These are phyloP conservation scores for Hydra vulgaris DNA, from an alignment of 30 jellyfish, hydroid and myxozoan species.

Conservation along the genomic window DNA sequence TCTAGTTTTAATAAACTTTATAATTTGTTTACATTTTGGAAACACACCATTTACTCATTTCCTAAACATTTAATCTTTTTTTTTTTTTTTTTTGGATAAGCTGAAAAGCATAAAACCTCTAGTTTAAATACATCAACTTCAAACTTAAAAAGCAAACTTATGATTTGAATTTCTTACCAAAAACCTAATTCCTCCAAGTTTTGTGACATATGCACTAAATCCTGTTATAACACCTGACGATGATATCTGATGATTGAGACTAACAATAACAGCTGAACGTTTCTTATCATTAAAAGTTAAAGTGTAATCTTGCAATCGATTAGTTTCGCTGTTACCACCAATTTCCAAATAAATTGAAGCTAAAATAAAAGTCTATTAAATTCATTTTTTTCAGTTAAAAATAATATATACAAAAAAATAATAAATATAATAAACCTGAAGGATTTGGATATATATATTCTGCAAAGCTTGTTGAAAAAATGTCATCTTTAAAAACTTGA, in stretches of 20 bases:
- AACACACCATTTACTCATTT: too few relatives aligned
- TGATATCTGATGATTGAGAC: conserved; percentile 1
- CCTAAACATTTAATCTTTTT: too few relatives aligned
- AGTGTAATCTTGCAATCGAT: not conserved
- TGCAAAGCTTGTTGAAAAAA: not conserved
- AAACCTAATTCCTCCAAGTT: conserved; percentile 7
- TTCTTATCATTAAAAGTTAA: not conserved
- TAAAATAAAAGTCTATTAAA: too few relatives aligned
- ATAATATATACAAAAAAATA: not conserved
- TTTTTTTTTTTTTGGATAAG: too few relatives aligned
- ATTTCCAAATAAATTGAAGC: not conserved
- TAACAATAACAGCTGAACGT: not conserved
- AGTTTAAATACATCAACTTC: too few relatives aligned
- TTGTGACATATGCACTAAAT: conserved; percentile 2
- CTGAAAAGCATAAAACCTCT: too few relatives aligned
- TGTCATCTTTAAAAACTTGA: not conserved
- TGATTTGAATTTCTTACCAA: not conserved
- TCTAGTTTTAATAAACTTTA: too few relatives aligned
- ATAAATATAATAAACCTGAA: not conserved
- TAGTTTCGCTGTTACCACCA: not conserved
- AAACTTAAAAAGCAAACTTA: not conserved
- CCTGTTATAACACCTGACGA: not conserved
- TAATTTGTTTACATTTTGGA: too few relatives aligned
- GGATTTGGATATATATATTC: not conserved
- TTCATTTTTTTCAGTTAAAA: not conserved